Percentiles rank a stretch among this genome's conserved stretches.
Conservation (phyloP, 2,888 invertebrate genomes). For the Ichneumoninae sp. region DNA sequence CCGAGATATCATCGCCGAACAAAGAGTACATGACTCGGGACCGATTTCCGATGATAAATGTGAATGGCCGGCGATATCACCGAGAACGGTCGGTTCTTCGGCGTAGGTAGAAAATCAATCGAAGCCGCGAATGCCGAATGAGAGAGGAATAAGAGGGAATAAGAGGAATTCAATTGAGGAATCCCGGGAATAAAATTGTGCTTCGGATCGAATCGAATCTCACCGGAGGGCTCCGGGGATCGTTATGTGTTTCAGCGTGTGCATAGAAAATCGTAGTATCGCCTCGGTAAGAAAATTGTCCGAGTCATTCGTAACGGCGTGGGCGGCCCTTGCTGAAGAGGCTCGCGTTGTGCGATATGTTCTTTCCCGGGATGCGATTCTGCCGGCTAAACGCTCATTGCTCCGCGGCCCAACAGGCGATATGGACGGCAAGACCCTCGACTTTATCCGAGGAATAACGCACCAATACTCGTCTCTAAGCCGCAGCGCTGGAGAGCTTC, state of each 20-base stretch:
- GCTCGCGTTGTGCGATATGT: conserved; percentile 11
- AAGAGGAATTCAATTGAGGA: conserved; percentile 38
- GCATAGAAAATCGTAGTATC: conserved; percentile 21
- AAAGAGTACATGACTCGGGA: conserved; percentile 1
- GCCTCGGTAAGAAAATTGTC: conserved; percentile 39
- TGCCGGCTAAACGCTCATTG: conserved; percentile 2
- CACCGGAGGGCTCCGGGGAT: conserved; percentile 12
- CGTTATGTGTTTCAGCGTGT: conserved; percentile 2
- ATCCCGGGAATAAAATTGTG: conserved; percentile 33
- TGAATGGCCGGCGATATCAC: conserved; percentile 16
- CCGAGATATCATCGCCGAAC: background rate
- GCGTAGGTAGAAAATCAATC: conserved; percentile 44
- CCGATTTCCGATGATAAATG: conserved; percentile 30
- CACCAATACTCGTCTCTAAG: background rate
- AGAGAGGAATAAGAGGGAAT: background rate
- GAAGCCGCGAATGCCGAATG: conserved; percentile 16
- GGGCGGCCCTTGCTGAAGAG: conserved; percentile 48
- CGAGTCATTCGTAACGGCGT: conserved; percentile 36
- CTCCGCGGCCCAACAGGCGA: background rate
- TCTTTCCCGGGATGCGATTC: conserved; percentile 7
- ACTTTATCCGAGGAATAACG: conserved; percentile 33
- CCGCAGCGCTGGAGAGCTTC: conserved; percentile 13
- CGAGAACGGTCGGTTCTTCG: conserved; percentile 23
- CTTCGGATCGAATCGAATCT: conserved; percentile 27
- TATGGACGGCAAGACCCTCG: conserved; percentile 1